Evolutionary conservation across 2,113 vertebrate species (phyloP), one percentile per base, ranked within the genome.

Genomic region (Psittacara wagleri): DNA sequence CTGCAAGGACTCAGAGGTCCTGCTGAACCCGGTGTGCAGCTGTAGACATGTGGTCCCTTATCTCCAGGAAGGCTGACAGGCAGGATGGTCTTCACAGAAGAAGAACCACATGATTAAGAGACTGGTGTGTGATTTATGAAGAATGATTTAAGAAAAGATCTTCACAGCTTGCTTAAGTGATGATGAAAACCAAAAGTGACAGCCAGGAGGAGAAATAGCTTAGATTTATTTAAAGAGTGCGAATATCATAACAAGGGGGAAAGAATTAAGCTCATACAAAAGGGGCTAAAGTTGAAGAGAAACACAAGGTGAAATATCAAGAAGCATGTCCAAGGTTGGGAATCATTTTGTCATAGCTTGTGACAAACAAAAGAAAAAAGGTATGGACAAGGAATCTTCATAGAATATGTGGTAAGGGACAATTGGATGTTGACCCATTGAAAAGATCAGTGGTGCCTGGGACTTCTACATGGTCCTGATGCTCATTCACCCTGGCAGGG

Each of bases 101-200:
- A 94, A 52, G 57, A 51, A 77, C 59, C 46, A 80, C 41, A 33
- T 27, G 46, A 92, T 87, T 89, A 77, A 94, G 62, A 83, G 69
- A 79, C 69, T 57, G 59, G 6, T 1, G 0, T 68, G 67, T 77
- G 70, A 93, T 91, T 96, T 87, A 89, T 83, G 63, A 88, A 79
- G 41, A 69, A 93, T 41, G 24, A 90, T 95, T 93, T 91, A 88
- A 94, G 68, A 66, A 83, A 84, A 90, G 35, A 83, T 83, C 63
- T 89, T 94, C 87, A 64, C 66, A 85, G 81, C 22, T 94, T 91
- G 29, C 68, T 88, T 86, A 86, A 92, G 73, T 2, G 5, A 70
- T 83, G 70, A 80, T 72, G 52, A 72, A 94, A 92, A 79, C 29
- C 39, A 55, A 61, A 79, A 85, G 75, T 54, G 77, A 73, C 66